Evolutionary conservation across 2,113 vertebrate genomes (phyloP).

Genomic region (Capra hircus): DNA sequence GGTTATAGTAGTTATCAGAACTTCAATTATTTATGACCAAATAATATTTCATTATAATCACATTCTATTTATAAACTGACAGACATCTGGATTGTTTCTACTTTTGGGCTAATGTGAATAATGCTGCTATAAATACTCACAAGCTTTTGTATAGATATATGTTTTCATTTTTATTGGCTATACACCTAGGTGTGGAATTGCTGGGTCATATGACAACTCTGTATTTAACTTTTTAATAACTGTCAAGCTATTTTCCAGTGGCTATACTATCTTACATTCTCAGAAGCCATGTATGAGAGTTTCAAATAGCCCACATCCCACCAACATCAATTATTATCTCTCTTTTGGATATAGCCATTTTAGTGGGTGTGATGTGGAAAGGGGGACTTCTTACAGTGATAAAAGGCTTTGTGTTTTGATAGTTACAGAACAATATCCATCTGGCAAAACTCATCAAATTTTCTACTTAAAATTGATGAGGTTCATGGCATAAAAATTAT

Average conservation of each 20-base stretch:
- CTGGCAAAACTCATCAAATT: background rate
- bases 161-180: background rate
- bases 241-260: background rate
- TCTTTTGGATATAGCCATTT: background rate
- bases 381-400: background rate
- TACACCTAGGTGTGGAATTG: background rate
- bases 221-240: background rate
- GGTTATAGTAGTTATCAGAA: background rate
- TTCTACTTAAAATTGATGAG: background rate
- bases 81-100: background rate
- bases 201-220: background rate
- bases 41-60: background rate
- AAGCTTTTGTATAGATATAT: background rate
- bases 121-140: background rate
- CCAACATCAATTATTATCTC: background rate
- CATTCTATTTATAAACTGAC: background rate
- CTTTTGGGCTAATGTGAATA: background rate
- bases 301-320: background rate
- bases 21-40: background rate
- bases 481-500: background rate
- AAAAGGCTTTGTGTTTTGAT: background rate
- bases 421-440: background rate
- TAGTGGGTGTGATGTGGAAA: background rate
- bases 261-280: background rate
- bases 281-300: background rate